Base-by-base conservation (phyloP, 2,888 invertebrate species). In the Melitaea athalia region DNA sequence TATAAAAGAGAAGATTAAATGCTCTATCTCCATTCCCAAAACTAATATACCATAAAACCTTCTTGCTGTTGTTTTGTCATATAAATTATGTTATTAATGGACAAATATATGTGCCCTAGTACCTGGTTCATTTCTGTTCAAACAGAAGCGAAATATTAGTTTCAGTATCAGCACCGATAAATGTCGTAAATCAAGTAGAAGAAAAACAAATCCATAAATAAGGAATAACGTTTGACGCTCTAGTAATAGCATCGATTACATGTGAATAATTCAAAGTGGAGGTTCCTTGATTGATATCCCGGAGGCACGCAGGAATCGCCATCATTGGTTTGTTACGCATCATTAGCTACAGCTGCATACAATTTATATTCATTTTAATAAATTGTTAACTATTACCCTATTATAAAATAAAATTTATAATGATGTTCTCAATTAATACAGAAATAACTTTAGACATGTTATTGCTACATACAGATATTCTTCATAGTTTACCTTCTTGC, bases 231-330 rank as follows among this genome's bases (percentile, higher is more conserved):
- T 66, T 49, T 62, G 45, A 49, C 49, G 55, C 61, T 67, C 61
- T 55, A 74, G 70, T 77, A 79, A 79, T 79, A 78, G 75, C 75
- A 55, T 70, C 69, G 62, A 73, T 72, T 72, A 76, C 77, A 77
- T 76, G 75, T 71, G 72, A 76, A 55, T 78, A 79, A n/a, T 79
- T 79, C 75, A 75, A 69, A 60, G 76, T 75, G 69, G 69, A 73
- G 70, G 57, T 72, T 74, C 60, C 70, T 76, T 80, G 81, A 82
- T 82, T 82, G 79, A 82, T 82, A 80, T 79, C 81, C 80, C 75
- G 72, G 71, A 78, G 77, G 79, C 77, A 77, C 77, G 79, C 77
- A 79, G 78, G 77, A 77, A 65, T 72, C 67, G 70, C 75, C 75
- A 79, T 78, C 74, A 75, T 74, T 76, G 77, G 77, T 80, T 71